Base-by-base conservation (phyloP, 2,888 invertebrate genomes). In the Sinhomidia bicolor region DNA sequence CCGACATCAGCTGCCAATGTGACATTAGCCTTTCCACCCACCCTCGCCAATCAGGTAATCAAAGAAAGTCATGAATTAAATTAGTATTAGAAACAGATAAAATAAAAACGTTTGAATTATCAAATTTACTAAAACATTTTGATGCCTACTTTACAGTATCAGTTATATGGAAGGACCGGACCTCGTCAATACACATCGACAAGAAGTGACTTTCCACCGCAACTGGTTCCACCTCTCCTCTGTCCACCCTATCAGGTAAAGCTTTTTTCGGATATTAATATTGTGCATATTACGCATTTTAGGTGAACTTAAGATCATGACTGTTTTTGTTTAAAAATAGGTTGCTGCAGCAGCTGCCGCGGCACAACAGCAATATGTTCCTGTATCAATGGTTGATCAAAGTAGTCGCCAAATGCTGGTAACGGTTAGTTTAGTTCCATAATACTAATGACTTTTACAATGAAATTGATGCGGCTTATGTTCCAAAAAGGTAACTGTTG, bases 311-410 rank as follows among this genome's bases (percentile, higher is more conserved):
- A n/a, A n/a, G n/a, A 76, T 12, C 26, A 26, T 12, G 7, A 41
- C 12, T 23, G 17, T 26, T 26, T 26, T 14, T 12, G 17, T 68
- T 9, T 9, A 3, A 26, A 7, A 68, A 41, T 12, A 91, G 91
- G 92, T 91, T 76, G 92, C 90, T 54, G 89, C 90, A 92, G 88
- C 92, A 90, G 83, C 93, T 32, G 95, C 94, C 47, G 96, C 96
- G 71, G 96, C 96, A 12, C 97, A 97, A 93, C 98, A 98, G 94
- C 98, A 98, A 94, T 98, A 98, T 92, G 98, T 96, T 92, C 98
- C 98, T 44, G 98, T 98, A 81, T 98, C 98, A 78, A 97, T 98
- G 95, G 97, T 98, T 76, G 97, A 97, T 93, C 97, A 97, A 91
- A 96, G 96, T 91, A 96, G 96, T 29, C 95, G 96, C 91, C 96